Base-by-base conservation (phyloP, 1,140 invertebrate genomes). In the Caenorhabditis remanei region DNA sequence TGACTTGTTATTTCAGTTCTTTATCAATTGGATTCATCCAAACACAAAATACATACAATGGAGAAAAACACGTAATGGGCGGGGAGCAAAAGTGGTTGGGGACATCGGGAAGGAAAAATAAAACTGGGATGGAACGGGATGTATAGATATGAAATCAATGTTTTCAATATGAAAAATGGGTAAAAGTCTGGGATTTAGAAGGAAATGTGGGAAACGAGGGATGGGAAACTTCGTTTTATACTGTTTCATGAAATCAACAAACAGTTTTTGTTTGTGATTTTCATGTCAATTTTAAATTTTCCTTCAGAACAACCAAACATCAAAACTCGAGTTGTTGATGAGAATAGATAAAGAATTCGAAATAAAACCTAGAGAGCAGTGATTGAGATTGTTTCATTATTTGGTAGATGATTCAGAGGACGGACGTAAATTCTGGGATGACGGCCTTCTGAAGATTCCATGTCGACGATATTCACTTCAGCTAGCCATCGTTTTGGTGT, bases 381-480 rank as follows among this genome's bases (percentile, higher is more conserved):
- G 4, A 85, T 85, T 32, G 84, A 85, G 24, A 85, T 85, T 21
- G 58, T 63, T 48, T 67, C 84, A 14, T 48, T 85, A 40, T 85
- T 65, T 3, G 46, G n/a, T 19, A 50, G 11, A 9, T 79, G 71
- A 50, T 65, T 65, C n/a, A 85, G 50, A 21, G 87, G 85, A 19
- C 85, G 86, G 7, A 88, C 87, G 71, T 83, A 82, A 41, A 88
- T 88, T 43, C 85, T 43, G 4, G 87, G 86, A 32, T 71, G 85
- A 9, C 75, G 8, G 32, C 84, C 79, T 50, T 86, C 61, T 4
- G 71, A 79, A 32, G 71, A 50, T 32, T 67, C 85, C 32, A 61
- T 71, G 21, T 89, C 88, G 14, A 89, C 85, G 19, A 89, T 89
- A 41, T 89, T 89, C 56, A 89, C 88, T 58, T 89, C 88, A 19